Percentiles rank a stretch among this genome's conserved stretches.
phyloP scores from a whole-genome alignment of 2,113 vertebrate genomes.

The Ammodytes dubius region DNA sequence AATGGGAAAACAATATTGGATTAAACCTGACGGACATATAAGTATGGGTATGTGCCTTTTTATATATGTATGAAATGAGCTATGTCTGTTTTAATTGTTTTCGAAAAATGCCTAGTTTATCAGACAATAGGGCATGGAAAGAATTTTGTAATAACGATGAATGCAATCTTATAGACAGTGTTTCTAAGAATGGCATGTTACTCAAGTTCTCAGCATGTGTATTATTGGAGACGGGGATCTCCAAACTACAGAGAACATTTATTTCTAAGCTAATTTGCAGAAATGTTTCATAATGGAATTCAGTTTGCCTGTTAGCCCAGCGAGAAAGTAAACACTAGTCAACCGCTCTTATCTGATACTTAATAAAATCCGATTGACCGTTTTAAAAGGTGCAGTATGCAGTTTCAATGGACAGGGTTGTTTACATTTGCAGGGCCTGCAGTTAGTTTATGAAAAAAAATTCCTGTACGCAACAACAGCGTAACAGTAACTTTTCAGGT shows the following conservation, averaged over 20 bases:
- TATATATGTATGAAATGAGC: constrained; percentile 42
- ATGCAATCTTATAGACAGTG: not conserved
- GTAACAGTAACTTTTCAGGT: too few species aligned
- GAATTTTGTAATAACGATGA: not conserved
- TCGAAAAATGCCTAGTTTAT: not conserved
- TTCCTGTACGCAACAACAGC: too few species aligned
- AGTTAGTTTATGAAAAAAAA: too few species aligned
- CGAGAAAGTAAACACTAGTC: not conserved
- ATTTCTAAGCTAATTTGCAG: not conserved
- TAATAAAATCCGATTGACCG: constrained; percentile 1
- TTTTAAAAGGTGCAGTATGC: not conserved
- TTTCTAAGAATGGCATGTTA: constrained; percentile 8
- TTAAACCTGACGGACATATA: constrained; percentile 50
- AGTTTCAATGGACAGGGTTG: too few species aligned
- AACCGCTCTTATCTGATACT: not conserved
- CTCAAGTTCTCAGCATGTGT: not conserved
- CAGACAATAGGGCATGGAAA: not conserved
- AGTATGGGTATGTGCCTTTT: constrained; percentile 49
- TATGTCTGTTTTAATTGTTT: constrained; percentile 16
- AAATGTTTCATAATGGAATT: constrained; percentile 3
- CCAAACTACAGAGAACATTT: not conserved
- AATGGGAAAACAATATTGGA: constrained; percentile 55
- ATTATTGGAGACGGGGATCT: constrained; percentile 4
- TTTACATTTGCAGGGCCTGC: too few species aligned
- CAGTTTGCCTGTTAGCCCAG: not conserved